Conservation (phyloP, 2,888 invertebrate species). For the Hydraecia micacea region DNA sequence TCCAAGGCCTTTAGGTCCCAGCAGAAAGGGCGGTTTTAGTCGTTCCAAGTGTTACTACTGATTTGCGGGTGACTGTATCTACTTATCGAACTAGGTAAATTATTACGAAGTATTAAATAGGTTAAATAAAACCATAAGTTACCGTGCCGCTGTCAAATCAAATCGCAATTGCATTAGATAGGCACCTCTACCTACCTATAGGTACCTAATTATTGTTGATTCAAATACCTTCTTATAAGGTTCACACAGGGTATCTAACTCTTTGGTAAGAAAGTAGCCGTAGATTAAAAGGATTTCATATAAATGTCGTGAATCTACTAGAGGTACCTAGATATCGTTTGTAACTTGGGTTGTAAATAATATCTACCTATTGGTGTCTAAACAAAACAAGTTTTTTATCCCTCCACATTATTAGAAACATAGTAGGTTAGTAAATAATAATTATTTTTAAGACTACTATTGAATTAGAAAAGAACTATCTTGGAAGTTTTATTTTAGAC, state of each 20-base stretch:
- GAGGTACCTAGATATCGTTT: neutral
- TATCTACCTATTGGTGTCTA: no score
- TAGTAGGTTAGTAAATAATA: neutral
- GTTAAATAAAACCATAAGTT: neutral
- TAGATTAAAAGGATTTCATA: neutral
- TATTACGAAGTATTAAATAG: neutral
- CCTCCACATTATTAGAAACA: neutral
- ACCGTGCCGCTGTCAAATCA: neutral
- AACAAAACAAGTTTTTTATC: neutral
- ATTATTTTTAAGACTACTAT: neutral
- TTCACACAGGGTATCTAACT: neutral
- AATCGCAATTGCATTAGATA: slow-evolving; percentile 24
- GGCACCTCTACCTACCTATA: neutral
- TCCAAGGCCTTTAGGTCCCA: neutral
- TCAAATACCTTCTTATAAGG: neutral
- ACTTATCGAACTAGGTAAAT: neutral
- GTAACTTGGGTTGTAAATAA: neutral
- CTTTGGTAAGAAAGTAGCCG: neutral
- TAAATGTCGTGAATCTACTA: neutral
- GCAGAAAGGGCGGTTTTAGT: neutral
- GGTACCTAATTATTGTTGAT: neutral
- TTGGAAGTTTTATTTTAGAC: neutral
- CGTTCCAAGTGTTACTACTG: neutral
- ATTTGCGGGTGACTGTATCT: slow-evolving; percentile 6
- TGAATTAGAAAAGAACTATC: no score